phyloP scores from a whole-genome alignment of 2,113 vertebrate species.

The Ptyas mucosa region DNA sequence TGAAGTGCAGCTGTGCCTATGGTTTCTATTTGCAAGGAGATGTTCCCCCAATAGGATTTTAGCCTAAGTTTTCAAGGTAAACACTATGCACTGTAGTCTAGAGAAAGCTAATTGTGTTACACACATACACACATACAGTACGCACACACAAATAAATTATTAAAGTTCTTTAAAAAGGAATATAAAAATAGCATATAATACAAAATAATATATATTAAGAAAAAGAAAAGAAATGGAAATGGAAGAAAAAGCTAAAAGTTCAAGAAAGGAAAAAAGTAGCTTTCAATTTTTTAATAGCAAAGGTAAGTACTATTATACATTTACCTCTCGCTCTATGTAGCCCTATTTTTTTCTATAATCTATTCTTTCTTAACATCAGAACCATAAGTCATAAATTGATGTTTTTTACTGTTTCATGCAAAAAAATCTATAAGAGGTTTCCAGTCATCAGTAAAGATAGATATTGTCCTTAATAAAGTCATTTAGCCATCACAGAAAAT shows the following conservation, averaged over 20 bases:
- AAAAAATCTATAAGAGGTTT: not conserved
- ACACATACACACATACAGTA: not conserved
- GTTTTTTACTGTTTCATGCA: not conserved
- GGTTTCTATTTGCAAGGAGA: not conserved
- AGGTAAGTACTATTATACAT: too few species aligned
- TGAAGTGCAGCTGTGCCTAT: not conserved
- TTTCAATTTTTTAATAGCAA: not conserved
- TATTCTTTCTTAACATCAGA: not conserved
- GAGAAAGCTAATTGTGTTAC: not conserved
- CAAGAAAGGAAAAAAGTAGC: not conserved
- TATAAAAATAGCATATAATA: not conserved
- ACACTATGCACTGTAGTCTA: not conserved
- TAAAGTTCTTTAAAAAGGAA: not conserved
- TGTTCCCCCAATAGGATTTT: not conserved
- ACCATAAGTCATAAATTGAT: not conserved
- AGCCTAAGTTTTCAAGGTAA: not conserved
- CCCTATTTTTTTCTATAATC: not conserved
- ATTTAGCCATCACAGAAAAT: not conserved
- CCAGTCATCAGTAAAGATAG: not conserved
- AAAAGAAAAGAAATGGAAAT: not conserved
- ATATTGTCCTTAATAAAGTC: not conserved
- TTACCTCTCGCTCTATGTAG: not conserved
- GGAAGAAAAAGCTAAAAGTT: not conserved
- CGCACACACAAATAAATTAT: not conserved
- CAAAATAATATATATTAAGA: not conserved